These are phyloP conservation scores for Mus spicilegus DNA, from an alignment of 2,113 vertebrate genomes.

Conservation along the genomic window DNA sequence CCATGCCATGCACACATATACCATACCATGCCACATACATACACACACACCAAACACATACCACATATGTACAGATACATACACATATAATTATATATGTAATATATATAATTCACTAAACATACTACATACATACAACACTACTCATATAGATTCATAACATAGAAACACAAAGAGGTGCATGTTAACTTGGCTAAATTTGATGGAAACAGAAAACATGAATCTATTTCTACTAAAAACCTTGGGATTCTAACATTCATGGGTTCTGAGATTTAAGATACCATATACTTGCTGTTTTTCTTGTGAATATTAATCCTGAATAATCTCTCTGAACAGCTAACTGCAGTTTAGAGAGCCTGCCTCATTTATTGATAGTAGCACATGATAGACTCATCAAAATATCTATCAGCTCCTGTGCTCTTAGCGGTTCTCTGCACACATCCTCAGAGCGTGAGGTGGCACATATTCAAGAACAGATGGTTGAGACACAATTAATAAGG, in stretches of 20 bases:
- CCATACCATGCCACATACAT: neutral
- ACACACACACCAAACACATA: neutral
- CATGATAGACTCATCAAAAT: slow-evolving; percentile 70
- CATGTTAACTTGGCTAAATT: neutral
- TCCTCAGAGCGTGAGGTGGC: slow-evolving; percentile 51
- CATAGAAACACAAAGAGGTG: neutral
- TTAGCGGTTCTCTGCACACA: slow-evolving; percentile 53
- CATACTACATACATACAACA: neutral
- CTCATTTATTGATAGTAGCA: slow-evolving; percentile 61
- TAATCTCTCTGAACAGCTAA: slow-evolving; percentile 28
- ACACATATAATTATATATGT: neutral
- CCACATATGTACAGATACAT: neutral
- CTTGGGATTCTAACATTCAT: neutral
- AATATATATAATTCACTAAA: neutral
- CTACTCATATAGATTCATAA: neutral
- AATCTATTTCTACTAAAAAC: neutral
- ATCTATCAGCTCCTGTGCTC: neutral
- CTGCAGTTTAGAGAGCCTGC: neutral
- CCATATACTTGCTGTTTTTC: neutral
- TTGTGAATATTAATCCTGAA: slow-evolving; percentile 20
- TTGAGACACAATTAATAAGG: slow-evolving; percentile 78
- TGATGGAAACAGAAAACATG: neutral
- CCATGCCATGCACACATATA: neutral
- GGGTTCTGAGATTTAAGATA: neutral
- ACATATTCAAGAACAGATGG: slow-evolving; percentile 77